Percentiles rank a stretch among this genome's conserved stretches.
phyloP scores from a whole-genome alignment of 1,140 invertebrate species.

The Ceratina japonica region DNA sequence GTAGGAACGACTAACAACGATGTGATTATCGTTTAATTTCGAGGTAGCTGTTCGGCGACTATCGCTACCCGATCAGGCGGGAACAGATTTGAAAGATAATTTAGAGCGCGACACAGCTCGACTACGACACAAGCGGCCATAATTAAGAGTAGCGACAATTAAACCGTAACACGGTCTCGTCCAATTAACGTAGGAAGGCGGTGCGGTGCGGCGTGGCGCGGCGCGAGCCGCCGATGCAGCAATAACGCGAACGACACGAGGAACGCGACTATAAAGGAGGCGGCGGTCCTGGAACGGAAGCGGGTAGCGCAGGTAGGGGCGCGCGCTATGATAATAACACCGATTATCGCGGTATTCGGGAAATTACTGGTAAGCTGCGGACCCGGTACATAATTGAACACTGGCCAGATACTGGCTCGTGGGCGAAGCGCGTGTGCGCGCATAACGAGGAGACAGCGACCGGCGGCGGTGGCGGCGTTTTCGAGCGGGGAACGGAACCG shows the following conservation, averaged over 20 bases:
- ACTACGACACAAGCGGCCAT: constrained; percentile 10
- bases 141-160: constrained; percentile 55
- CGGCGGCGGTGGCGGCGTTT: constrained; percentile 46
- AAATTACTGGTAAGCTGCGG: constrained; percentile 70
- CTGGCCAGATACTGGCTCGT: constrained; percentile 56
- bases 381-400: constrained; percentile 72
- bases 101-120: constrained; percentile 10
- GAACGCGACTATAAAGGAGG: constrained; percentile 41
- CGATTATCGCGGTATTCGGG: constrained; percentile 72
- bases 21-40: neutral
- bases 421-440: constrained; percentile 38
- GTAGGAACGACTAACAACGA: too few species aligned
- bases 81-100: constrained; percentile 42
- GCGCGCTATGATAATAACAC: constrained; percentile 65
- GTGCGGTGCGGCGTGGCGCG: constrained; percentile 15
- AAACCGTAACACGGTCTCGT: constrained; percentile 55
- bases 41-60: neutral
- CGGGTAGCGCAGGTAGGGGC: constrained; percentile 49
- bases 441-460: constrained; percentile 32
- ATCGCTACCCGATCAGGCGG: constrained; percentile 5
- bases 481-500: neutral
- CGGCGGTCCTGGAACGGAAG: neutral
- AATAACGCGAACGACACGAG: constrained; percentile 57
- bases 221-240: constrained; percentile 31
- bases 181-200: constrained; percentile 53